A percentile compares a stretch with the other conserved stretches of the same genome.
phyloP scores from a whole-genome alignment of 2,113 vertebrate species.

The Atlantisia rogersi region DNA sequence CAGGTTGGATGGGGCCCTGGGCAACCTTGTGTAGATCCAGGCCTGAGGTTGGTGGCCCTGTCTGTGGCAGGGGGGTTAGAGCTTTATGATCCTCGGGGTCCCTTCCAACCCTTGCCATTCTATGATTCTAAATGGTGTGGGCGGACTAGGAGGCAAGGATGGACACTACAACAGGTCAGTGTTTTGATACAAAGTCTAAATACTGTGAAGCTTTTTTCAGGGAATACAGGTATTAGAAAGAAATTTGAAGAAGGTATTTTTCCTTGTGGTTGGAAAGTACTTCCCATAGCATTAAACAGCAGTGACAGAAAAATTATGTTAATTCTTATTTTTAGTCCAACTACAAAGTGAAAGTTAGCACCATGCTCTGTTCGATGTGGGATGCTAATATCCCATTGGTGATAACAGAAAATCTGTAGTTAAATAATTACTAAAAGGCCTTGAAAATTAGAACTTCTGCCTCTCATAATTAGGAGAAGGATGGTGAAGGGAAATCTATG shows the following conservation, averaged over 20 bases:
- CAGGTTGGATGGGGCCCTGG: too few species aligned
- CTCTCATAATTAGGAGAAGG: not conserved
- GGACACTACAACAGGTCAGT: not conserved
- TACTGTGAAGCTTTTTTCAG: not conserved
- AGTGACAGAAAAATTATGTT: not conserved
- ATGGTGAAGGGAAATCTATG: not conserved
- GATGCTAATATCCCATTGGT: not conserved
- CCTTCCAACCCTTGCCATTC: too few species aligned
- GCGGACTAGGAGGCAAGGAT: not conserved
- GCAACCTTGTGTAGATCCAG: too few species aligned
- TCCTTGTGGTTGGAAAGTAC: not conserved
- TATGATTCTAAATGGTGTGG: not conserved
- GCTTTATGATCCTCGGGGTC: too few species aligned
- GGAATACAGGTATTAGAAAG: not conserved
- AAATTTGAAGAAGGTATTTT: not conserved
- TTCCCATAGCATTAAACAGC: not conserved
- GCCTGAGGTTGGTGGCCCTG: too few species aligned
- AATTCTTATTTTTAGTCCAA: not conserved
- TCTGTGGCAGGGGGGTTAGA: too few species aligned
- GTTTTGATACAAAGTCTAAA: not conserved
- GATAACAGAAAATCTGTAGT: not conserved
- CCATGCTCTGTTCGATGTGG: not conserved
- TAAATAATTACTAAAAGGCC: not conserved
- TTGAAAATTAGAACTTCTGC: not conserved
- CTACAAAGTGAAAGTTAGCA: not conserved